Conservation (phyloP, 2,113 vertebrate species). For the Petromus typicus region DNA sequence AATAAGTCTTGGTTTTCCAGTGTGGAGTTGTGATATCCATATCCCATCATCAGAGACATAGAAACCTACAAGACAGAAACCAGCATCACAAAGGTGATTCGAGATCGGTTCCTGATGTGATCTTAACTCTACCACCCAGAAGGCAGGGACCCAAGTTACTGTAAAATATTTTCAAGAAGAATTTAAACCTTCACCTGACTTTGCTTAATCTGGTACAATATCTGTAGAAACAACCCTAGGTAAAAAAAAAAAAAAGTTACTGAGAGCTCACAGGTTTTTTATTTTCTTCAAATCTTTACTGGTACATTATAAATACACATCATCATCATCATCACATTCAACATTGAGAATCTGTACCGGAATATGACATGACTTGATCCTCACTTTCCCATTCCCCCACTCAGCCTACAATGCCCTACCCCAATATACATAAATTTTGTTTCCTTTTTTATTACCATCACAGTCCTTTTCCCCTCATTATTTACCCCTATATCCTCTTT, state of each 20-base stretch:
- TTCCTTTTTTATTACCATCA: too few species aligned
- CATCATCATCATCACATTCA: too few species aligned
- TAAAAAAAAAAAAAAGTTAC: not conserved
- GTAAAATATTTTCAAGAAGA: not conserved
- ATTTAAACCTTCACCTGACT: not conserved
- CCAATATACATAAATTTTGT: too few species aligned
- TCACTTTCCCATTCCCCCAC: too few species aligned
- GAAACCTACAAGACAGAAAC: not conserved
- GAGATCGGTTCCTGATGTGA: not conserved
- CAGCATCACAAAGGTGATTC: not conserved
- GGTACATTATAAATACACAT: too few species aligned
- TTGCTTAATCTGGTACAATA: not conserved
- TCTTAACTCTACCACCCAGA: not conserved
- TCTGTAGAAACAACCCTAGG: not conserved
- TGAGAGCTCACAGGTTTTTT: slow-evolving; percentile 77
- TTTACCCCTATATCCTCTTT: too few species aligned
- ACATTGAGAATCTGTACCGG: too few species aligned
- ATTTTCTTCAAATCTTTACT: too few species aligned
- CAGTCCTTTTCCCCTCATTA: too few species aligned
- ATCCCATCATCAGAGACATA: not conserved
- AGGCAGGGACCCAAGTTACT: not conserved
- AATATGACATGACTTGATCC: too few species aligned
- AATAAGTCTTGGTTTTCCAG: not conserved
- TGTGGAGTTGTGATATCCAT: not conserved
- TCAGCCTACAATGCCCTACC: too few species aligned